Evolutionary conservation across 2,888 invertebrate species (phyloP).

Genomic region (Terebella lapidaria): DNA sequence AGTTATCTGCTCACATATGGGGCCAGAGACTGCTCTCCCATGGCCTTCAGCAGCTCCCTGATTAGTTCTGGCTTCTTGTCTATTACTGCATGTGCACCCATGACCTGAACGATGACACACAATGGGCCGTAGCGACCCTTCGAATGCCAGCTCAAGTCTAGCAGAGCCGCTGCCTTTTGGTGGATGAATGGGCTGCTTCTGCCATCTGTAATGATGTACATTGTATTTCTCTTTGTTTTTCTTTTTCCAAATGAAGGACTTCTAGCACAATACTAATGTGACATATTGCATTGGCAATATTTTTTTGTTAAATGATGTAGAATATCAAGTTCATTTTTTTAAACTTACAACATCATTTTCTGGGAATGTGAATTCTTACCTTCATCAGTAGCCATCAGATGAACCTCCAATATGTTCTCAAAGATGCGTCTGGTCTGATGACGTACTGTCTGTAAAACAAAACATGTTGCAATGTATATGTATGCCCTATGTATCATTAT

Average conservation of each 20-base stretch:
- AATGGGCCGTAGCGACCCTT: conserved; percentile 50
- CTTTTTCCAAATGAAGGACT: no score
- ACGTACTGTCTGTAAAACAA: conserved; percentile 42
- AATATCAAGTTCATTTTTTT: no score
- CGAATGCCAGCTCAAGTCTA: conserved; percentile 40
- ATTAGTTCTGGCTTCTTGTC: conserved; percentile 49
- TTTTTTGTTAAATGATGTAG: no score
- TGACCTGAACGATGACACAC: conserved; percentile 50
- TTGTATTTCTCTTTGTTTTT: not conserved
- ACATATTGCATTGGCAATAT: no score
- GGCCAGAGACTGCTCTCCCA: conserved; percentile 51
- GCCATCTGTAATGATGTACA: not conserved
- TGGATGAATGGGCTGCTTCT: not conserved
- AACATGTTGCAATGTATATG: no score
- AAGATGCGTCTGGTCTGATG: conserved; percentile 46
- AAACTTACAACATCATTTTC: no score
- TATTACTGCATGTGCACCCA: conserved; percentile 51
- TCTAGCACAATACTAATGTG: no score
- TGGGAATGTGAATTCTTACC: no score
- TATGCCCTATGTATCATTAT: no score
- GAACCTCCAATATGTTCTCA: conserved; percentile 42
- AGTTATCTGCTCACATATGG: conserved; percentile 56
- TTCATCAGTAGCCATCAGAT: conserved; percentile 27
- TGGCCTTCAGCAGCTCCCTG: conserved; percentile 43
- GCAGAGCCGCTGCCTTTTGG: conserved; percentile 22